Percentiles rank a stretch among this genome's conserved stretches.
phyloP scores from a whole-genome alignment of 2,797 vertebrate genomes.

The Lepilemur ruficaudatus region DNA sequence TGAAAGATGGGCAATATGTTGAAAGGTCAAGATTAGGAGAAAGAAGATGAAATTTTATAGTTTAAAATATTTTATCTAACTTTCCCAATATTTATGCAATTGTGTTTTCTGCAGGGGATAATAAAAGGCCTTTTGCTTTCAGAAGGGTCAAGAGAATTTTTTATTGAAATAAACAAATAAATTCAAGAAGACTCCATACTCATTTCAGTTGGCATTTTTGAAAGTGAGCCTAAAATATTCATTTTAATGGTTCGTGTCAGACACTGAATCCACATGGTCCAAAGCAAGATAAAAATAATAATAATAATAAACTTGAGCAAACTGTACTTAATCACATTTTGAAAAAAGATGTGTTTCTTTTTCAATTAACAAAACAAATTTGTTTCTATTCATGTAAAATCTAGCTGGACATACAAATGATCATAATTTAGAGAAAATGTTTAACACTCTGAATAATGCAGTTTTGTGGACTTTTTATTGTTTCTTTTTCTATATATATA shows the following conservation, averaged over 20 bases:
- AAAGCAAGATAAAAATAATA: neutral
- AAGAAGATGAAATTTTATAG: slow-evolving; percentile 13
- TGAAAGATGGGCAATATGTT: neutral
- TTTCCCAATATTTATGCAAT: neutral
- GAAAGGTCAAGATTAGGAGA: neutral
- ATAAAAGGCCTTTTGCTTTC: slow-evolving; percentile 24
- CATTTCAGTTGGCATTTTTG: neutral
- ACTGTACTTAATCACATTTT: neutral
- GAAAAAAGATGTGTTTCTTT: neutral
- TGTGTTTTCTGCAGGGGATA: neutral
- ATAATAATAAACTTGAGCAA: neutral
- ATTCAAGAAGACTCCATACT: neutral
- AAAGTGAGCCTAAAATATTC: neutral
- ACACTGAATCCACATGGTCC: neutral
- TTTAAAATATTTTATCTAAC: slow-evolving; percentile 22
- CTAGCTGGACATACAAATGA: neutral
- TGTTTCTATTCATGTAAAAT: slow-evolving; percentile 18
- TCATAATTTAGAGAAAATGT: slow-evolving; percentile 18
- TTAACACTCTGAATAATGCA: neutral
- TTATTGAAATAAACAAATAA: slow-evolving; percentile 17
- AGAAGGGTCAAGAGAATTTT: neutral
- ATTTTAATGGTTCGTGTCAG: neutral
- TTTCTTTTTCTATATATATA: neutral
- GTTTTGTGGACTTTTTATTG: neutral
- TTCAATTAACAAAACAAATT: slow-evolving; percentile 29